Conservation (phyloP, 2,113 vertebrate species). For the Brachyistius frenatus region DNA sequence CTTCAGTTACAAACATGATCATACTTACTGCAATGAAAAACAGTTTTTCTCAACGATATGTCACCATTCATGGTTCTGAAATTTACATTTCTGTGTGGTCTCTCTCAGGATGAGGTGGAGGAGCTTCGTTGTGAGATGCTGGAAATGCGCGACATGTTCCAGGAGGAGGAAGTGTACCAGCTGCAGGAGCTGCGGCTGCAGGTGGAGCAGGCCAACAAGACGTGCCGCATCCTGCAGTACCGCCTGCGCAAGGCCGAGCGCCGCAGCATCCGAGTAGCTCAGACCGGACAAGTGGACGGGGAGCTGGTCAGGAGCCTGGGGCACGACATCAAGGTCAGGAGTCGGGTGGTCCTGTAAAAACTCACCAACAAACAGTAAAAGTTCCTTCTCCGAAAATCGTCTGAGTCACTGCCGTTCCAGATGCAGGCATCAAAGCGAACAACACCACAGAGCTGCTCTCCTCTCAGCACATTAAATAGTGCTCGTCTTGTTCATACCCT, state of each 20-base stretch:
- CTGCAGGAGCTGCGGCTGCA: slow-evolving; percentile 94
- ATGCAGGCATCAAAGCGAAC: slow-evolving; percentile 27
- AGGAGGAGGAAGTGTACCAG: slow-evolving; percentile 96
- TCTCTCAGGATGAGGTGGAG: slow-evolving; percentile 91
- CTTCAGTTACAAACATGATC: too few species aligned
- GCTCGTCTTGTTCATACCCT: slow-evolving; percentile 30
- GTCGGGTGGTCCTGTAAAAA: slow-evolving; percentile 5
- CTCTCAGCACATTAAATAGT: background rate
- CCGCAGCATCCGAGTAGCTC: slow-evolving; percentile 93
- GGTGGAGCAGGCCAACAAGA: slow-evolving; percentile 95
- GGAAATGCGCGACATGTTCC: slow-evolving; percentile 97
- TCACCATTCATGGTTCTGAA: background rate
- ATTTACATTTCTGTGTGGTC: slow-evolving; percentile 2
- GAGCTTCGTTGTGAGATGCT: slow-evolving; percentile 97
- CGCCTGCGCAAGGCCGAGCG: slow-evolving; percentile 96
- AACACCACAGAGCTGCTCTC: slow-evolving; percentile 26
- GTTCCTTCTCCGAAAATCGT: background rate
- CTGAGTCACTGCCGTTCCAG: slow-evolving; percentile 53
- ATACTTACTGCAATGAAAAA: too few species aligned
- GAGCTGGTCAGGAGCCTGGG: slow-evolving; percentile 94
- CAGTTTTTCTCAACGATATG: too few species aligned
- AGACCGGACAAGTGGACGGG: slow-evolving; percentile 94
- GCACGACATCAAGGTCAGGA: slow-evolving; percentile 94
- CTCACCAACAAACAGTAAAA: slow-evolving; percentile 26
- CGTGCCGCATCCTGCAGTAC: slow-evolving; percentile 96